These are phyloP conservation scores for Drosophila monieri DNA, from an alignment of 2,888 invertebrate species.

Conservation along the genomic window DNA sequence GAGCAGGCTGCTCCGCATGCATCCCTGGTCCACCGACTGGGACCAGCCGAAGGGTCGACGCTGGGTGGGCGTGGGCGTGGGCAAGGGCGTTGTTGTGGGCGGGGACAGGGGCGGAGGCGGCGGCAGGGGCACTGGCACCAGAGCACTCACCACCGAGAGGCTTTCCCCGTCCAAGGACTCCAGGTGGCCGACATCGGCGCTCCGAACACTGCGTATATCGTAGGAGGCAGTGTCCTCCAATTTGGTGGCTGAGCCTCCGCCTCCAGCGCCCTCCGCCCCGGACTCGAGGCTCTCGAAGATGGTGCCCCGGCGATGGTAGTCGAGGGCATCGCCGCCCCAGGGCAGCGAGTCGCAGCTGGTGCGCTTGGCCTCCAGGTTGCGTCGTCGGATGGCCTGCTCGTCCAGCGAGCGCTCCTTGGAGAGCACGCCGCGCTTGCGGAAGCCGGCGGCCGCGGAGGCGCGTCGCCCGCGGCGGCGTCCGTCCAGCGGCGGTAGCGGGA, in stretches of 20 bases:
- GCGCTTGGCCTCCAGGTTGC: slow-evolving; percentile 85
- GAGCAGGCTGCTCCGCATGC: slow-evolving; percentile 72
- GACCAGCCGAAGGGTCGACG: slow-evolving; percentile 81
- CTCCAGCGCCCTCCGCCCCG: slow-evolving; percentile 57
- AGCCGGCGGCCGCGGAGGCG: slow-evolving; percentile 81
- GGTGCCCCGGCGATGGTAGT: slow-evolving; percentile 80
- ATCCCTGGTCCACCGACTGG: slow-evolving; percentile 81
- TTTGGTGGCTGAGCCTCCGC: neutral
- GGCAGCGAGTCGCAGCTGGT: slow-evolving; percentile 83
- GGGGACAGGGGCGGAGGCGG: slow-evolving; percentile 41
- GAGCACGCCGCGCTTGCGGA: slow-evolving; percentile 81
- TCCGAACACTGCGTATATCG: slow-evolving; percentile 81
- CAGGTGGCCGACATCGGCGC: slow-evolving; percentile 73
- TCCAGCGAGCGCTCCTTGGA: slow-evolving; percentile 84
- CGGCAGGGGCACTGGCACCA: slow-evolving; percentile 35
- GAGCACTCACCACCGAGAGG: slow-evolving; percentile 54
- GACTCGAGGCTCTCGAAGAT: slow-evolving; percentile 84
- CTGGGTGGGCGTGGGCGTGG: slow-evolving; percentile 14
- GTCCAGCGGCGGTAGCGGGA: slow-evolving; percentile 74
- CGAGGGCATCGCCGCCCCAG: slow-evolving; percentile 81
- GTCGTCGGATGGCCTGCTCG: slow-evolving; percentile 84
- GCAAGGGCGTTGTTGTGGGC: slow-evolving; percentile 13
- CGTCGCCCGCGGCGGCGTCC: slow-evolving; percentile 79
- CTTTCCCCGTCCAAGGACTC: slow-evolving; percentile 29
- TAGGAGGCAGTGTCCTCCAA: slow-evolving; percentile 57